These are phyloP conservation scores for Patiria miniata DNA, from an alignment of 35 echinoderm and acorn worm genomes.

Conservation along the genomic window DNA sequence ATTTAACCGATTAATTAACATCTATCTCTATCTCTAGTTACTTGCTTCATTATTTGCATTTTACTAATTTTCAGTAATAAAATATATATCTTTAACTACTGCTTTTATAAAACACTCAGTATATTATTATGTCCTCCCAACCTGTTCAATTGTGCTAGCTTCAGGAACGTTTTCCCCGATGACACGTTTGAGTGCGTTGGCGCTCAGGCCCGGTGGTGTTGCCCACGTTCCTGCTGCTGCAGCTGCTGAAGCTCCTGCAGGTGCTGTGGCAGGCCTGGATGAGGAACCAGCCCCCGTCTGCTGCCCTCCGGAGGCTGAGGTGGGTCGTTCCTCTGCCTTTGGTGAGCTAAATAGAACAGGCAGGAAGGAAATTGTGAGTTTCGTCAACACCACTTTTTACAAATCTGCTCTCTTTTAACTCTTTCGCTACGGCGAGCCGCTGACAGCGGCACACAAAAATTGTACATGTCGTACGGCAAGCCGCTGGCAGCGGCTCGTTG, in stretches of 20 bases:
- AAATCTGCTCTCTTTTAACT: not conserved
- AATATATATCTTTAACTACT: not conserved
- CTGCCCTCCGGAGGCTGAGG: conserved; percentile 32
- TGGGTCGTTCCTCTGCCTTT: conserved; percentile 59
- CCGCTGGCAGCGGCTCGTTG: too few relatives aligned
- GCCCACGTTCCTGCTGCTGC: conserved; percentile 34
- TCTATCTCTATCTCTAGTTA: too few relatives aligned
- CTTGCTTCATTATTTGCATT: too few relatives aligned
- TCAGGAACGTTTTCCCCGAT: conserved; percentile 73
- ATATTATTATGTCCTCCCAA: not conserved
- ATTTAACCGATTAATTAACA: too few relatives aligned
- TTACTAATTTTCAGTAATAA: too few relatives aligned
- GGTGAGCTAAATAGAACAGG: not conserved
- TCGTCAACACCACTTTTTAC: not conserved
- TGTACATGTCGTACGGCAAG: too few relatives aligned
- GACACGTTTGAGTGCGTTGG: conserved; percentile 84
- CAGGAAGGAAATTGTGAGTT: not conserved
- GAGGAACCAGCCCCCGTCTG: not conserved
- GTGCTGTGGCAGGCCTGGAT: not conserved
- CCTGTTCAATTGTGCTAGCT: conserved; percentile 73
- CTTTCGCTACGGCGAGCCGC: too few relatives aligned
- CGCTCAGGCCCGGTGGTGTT: conserved; percentile 82
- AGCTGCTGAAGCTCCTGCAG: not conserved
- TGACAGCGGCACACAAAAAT: too few relatives aligned
- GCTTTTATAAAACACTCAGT: not conserved